Conservation (phyloP, 2,797 vertebrate genomes). For the Decapterus maruadsi region DNA sequence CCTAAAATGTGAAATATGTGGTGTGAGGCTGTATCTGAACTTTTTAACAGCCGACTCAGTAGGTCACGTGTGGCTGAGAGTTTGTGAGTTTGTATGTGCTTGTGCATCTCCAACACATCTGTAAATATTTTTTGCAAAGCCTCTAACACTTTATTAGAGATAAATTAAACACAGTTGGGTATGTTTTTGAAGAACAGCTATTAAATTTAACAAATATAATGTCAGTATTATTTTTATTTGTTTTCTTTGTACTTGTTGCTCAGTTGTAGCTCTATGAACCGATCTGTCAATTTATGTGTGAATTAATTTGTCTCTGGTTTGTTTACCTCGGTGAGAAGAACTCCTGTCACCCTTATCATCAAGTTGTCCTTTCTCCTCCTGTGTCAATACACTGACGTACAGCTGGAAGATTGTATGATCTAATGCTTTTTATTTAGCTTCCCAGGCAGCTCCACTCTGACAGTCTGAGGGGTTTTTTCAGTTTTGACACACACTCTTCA, state of each 20-base stretch:
- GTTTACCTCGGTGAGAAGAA: conserved; percentile 9
- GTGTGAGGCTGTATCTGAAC: conserved; percentile 12
- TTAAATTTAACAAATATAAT: neutral
- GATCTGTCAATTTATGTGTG: conserved; percentile 2
- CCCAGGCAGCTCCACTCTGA: conserved; percentile 9
- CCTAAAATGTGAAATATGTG: conserved; percentile 27
- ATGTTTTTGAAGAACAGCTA: neutral
- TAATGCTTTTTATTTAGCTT: conserved; percentile 47
- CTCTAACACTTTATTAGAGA: conserved; percentile 1
- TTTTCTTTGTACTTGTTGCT: neutral
- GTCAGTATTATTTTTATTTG: neutral
- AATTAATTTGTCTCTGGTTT: neutral
- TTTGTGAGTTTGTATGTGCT: neutral
- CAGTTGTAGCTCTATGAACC: neutral
- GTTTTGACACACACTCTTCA: conserved; percentile 21
- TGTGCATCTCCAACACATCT: neutral
- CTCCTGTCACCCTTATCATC: conserved; percentile 22
- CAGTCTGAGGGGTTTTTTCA: conserved; percentile 28
- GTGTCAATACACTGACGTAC: neutral
- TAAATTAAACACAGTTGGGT: conserved; percentile 14
- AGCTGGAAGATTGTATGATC: conserved; percentile 29
- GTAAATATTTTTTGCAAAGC: neutral
- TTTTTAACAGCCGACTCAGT: conserved; percentile 25
- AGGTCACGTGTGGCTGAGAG: conserved; percentile 9
- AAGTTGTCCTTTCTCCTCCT: neutral